Base-by-base conservation (phyloP, 1,140 invertebrate genomes). In the Eulimnadia texana region DNA sequence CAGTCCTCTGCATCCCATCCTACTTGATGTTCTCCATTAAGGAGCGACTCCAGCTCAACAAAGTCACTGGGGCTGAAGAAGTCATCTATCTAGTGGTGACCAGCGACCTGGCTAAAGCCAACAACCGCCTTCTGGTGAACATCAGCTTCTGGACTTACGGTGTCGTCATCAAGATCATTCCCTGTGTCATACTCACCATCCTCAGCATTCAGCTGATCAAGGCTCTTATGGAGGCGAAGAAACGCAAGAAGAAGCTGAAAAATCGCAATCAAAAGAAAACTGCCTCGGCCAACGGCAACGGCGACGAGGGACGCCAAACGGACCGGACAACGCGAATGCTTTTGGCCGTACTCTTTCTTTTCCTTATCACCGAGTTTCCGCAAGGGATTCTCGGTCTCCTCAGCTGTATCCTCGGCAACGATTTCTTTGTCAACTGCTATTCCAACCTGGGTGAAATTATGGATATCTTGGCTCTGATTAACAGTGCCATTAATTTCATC, bases 401-500 rank as follows among this genome's bases (percentile, higher is more conserved):
- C 59, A 86, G 82, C 25, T 85, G 82, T 0, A 73, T 88, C 3
- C 72, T 85, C 1, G 85, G 84, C 1, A 79, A 82, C 65, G 82
- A 81, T 63, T 86, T 90, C 69, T 88, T 89, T 66, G 72, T 78
- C 23, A 77, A 75, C 52, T 88, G 85, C 69, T 89, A 88, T 67
- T 76, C 81, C 72, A 81, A 83, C 28, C 84, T 93, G 55, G 90
- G 90, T 0, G 89, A 93, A 70, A 67, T 95, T 9, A 90, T 94
- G 85, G 93, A 97, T 70, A 81, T 94, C 19, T 73, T 95, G 57
- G 93, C 93, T 0, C 74, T 97, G 3, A 73, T 96, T 58, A 97
- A 96, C 74, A 90, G 88, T 3, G 86, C 89, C 6, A 85, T 96
- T 50, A 95, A 93, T 70, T 96, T 97, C 70, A 84, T 97, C 50